phyloP scores from a whole-genome alignment of 2,113 vertebrate species.

The Leucosticte australis region DNA sequence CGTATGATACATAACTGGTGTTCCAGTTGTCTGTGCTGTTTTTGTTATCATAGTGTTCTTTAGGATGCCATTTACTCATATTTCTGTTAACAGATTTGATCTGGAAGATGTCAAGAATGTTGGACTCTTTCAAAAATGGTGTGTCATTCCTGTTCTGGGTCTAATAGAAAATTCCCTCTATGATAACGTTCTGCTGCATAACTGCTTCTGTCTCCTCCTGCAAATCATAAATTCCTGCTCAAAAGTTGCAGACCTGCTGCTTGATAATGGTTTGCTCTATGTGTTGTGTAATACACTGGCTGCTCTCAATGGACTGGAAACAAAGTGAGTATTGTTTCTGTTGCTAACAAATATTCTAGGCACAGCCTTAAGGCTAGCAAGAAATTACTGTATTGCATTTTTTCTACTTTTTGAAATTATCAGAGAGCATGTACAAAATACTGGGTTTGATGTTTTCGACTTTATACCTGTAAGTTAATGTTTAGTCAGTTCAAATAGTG shows the following conservation, averaged over 20 bases:
- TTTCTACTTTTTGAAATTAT: neutral
- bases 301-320: constrained; percentile 91
- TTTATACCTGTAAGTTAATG: neutral
- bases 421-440: neutral
- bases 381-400: neutral
- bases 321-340: constrained; percentile 77
- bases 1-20: neutral
- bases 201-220: constrained; percentile 87
- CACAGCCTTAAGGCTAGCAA: neutral
- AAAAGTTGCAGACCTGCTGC: constrained; percentile 92
- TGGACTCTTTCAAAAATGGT: constrained; percentile 91
- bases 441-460: neutral
- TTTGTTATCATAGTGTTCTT: neutral
- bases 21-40: neutral
- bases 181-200: constrained; percentile 90
- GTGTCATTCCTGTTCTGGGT: constrained; percentile 90
- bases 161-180: constrained; percentile 94
- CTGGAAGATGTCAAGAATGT: constrained; percentile 90
- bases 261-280: constrained; percentile 95
- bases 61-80: neutral
- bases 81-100: constrained; percentile 80
- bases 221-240: constrained; percentile 94
- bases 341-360: neutral
- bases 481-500: neutral
- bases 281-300: constrained; percentile 93